Conservation (phyloP, 2,113 vertebrate species). For the Copsychus sechellarum region DNA sequence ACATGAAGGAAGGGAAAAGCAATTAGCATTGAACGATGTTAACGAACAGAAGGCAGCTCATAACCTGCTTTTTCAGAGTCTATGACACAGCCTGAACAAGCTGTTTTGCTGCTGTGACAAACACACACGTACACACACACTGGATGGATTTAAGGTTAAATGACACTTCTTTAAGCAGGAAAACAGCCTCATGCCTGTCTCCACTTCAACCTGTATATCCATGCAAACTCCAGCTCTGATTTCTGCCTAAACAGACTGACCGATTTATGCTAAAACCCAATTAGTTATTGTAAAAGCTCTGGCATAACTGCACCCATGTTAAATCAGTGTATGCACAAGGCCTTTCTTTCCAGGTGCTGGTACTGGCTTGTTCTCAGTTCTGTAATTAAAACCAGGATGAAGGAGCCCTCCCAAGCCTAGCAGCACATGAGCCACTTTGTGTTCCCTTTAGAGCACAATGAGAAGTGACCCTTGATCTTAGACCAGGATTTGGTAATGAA, state of each 20-base stretch:
- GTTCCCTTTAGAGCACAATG: neutral
- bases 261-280: constrained; percentile 4
- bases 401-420: constrained; percentile 35
- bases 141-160: constrained; percentile 21
- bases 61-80: neutral
- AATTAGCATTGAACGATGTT: constrained; percentile 40
- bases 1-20: constrained; percentile 37
- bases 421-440: neutral
- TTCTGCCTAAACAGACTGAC: neutral
- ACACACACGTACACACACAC: neutral
- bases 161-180: constrained; percentile 11
- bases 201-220: neutral
- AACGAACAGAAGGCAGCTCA: neutral
- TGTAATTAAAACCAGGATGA: constrained; percentile 55
- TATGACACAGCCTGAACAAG: neutral
- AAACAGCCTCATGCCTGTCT: constrained; percentile 58
- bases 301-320: neutral
- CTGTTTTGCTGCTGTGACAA: constrained; percentile 6
- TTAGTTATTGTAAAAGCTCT: neutral
- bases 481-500: neutral
- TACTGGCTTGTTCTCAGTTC: constrained; percentile 20
- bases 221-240: neutral
- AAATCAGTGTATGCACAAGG: neutral
- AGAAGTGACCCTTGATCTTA: neutral
- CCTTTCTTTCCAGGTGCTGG: neutral